Evolutionary conservation across 2,888 invertebrate species (phyloP).

Genomic region (Dynastes hyllus): DNA sequence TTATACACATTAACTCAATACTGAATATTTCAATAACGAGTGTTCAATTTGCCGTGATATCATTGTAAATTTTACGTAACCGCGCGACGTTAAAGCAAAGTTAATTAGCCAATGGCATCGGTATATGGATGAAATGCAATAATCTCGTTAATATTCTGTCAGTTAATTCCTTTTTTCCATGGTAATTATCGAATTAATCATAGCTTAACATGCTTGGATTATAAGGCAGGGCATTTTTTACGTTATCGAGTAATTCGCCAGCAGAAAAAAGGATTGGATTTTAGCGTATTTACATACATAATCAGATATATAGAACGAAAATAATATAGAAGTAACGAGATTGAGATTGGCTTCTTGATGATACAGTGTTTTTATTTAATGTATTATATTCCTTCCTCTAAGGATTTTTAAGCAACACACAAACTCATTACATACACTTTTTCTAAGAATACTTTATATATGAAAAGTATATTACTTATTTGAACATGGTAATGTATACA

Average conservation of each 20-base stretch:
- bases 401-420: too few relatives aligned
- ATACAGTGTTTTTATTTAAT: not conserved
- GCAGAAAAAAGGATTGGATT: not conserved
- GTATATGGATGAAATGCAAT: not conserved
- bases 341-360: slow-evolving; percentile 7
- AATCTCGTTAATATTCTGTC: slow-evolving; percentile 41
- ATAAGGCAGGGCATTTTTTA: slow-evolving; percentile 3
- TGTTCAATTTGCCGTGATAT: slow-evolving; percentile 41
- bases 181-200: slow-evolving; percentile 20
- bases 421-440: too few relatives aligned
- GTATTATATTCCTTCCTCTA: not conserved
- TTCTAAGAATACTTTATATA: too few relatives aligned
- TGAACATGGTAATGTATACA: not conserved
- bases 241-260: not conserved
- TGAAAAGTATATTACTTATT: too few relatives aligned
- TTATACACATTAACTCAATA: too few relatives aligned
- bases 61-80: slow-evolving; percentile 40
- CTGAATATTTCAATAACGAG: slow-evolving; percentile 29
- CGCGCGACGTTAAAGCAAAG: slow-evolving; percentile 8
- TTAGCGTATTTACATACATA: slow-evolving; percentile 1
- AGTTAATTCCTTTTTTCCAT: not conserved
- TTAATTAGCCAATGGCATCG: not conserved
- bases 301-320: not conserved
- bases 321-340: not conserved
- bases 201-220: slow-evolving; percentile 5